Percentiles rank a stretch among this genome's conserved stretches.
Evolutionary conservation across 1,140 invertebrate species (phyloP).

Genomic region (Homalodisca vitripennis): DNA sequence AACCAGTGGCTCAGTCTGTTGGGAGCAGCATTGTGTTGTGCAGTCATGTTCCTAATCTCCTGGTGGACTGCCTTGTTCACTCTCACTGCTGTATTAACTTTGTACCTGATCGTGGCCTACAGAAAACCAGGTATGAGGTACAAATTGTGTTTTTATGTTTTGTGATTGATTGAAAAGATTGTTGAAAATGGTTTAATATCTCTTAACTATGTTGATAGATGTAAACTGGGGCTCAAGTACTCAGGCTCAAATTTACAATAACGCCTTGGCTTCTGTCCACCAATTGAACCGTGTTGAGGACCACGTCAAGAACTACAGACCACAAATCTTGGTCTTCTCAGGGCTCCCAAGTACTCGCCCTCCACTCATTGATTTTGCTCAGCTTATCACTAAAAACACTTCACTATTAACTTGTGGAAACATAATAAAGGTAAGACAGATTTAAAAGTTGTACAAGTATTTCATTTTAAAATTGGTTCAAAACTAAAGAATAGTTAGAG

Average conservation of each 20-base stretch:
- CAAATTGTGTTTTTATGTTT: constrained; percentile 25
- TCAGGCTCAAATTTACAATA: constrained; percentile 94
- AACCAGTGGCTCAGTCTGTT: constrained; percentile 93
- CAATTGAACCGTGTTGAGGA: constrained; percentile 88
- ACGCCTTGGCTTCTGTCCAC: constrained; percentile 81
- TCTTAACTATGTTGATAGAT: constrained; percentile 67
- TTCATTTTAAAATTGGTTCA: background rate
- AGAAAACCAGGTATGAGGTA: constrained; percentile 66
- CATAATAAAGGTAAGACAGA: constrained; percentile 67
- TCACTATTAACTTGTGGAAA: constrained; percentile 92
- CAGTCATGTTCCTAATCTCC: constrained; percentile 95
- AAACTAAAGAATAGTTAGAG: background rate
- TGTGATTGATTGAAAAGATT: constrained; percentile 6
- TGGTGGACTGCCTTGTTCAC: constrained; percentile 91
- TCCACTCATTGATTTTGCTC: constrained; percentile 86
- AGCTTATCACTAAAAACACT: constrained; percentile 89
- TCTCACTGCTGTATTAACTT: constrained; percentile 73
- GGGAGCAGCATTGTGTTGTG: constrained; percentile 85
- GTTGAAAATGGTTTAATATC: no score
- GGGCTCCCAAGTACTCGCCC: constrained; percentile 82
- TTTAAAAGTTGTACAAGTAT: background rate
- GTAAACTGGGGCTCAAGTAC: constrained; percentile 98
- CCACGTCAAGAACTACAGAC: constrained; percentile 96
- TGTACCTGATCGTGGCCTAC: constrained; percentile 84
- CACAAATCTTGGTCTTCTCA: constrained; percentile 85